Evolutionary conservation across 1,140 invertebrate species (phyloP), one percentile per base, ranked within the genome.

Genomic region (Bradysia coprophila): DNA sequence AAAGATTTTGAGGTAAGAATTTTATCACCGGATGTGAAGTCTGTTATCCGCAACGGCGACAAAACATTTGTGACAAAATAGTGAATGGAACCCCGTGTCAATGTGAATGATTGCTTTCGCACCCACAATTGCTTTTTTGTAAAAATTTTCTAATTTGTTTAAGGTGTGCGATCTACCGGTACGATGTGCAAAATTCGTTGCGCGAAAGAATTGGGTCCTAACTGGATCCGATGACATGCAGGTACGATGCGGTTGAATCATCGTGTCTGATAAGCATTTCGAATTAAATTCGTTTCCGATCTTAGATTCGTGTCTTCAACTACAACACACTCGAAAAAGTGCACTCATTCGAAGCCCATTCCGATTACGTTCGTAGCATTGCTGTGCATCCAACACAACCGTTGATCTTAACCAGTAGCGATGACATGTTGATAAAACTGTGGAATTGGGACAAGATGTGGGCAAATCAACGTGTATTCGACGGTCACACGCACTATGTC

Each of bases 371-470:
- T 11, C 72, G 96, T 48, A 92, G 83, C 51, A 96, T 99, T 56
- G 88, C 83, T 10, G 80, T 98, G 9, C 96, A 99, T 71, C 95
- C 95, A 9, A 91, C 90, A 37, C 93, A 98, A 54, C 91, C 95
- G 1, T 94, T 91, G 59, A 81, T 99, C 47, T 66, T 99, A 5
- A 98, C 93, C 2, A 90, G 90, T 55, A 95, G 91, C 67, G 92
- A 99, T 76, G 96, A 99, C 57, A 93, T 98, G 85, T 65, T 90
- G 20, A 98, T 99, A 38, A 99, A 99, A 65, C 61, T 99, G 21
- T 99, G 96, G 96, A 98, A 99, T 62, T 99, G 95, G 95, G 95
- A 99, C 21, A 95, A 97, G 56, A 75, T 85, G 51, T 99, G 94
- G 91, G 69, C 81, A 1, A 92, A 92, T 52, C 94, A 96, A 51